Base-by-base conservation (phyloP, 2,888 invertebrate species). In the Phymatocera aterrima region DNA sequence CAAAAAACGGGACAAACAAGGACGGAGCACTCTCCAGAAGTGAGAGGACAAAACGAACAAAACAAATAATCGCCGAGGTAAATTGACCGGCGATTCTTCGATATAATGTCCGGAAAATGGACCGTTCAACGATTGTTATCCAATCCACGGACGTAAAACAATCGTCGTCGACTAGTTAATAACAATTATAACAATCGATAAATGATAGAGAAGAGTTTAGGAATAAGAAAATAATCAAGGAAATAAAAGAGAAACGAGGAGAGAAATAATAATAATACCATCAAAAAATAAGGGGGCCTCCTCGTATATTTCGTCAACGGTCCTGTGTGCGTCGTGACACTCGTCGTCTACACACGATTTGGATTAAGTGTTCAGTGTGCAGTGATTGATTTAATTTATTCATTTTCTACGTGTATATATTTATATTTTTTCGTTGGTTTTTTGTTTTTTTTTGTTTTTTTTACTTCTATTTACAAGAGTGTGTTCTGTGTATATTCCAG, bases 351-450 rank as follows among this genome's bases (percentile, higher is more conserved):
- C 68, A 51, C 5, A 68, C 68, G 68, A 68, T 68, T 68, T 68
- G 68, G 68, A 68, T 68, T 68, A 68, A 68, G 68, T 68, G 68
- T 68, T 64, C 18, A 68, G 68, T 68, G 68, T 68, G 68, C 40
- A 68, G 68, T 68, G 68, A 68, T 68, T 46, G 40, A 68, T 68
- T 54, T 68, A 24, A 57, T 57, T 68, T 43, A 68, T 68, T 68
- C 6, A 46, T 68, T 68, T 43, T 43, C 46, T 68, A 68, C 15
- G 15, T 46, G 21, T 57, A 57, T 15, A 57, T 15, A 57, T 57
- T 10, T 40, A 40, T 48, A 18, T 18, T n/a, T 46, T 5, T 18
- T 18, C 18, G 24, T 24, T n/a, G n/a, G n/a, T 10, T 51, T 51
- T 51, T 51, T 51, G 24, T 21, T 60, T 60, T 3, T 60, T 60